phyloP scores from a whole-genome alignment of 2,113 vertebrate species.

The Pterophyllum scalare region DNA sequence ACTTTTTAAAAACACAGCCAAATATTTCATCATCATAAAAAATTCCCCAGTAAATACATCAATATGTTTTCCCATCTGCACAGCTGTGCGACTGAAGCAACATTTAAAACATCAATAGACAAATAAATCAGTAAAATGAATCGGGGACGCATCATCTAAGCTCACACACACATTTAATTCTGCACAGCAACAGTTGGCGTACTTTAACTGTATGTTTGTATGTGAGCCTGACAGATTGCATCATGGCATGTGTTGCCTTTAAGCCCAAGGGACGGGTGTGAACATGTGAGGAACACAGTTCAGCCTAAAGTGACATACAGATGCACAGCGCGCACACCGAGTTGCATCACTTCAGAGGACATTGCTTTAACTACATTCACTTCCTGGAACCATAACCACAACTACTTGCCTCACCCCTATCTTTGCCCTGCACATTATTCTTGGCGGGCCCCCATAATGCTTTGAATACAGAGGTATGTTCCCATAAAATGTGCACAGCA shows the following conservation, averaged over 20 bases:
- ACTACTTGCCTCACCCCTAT: neutral
- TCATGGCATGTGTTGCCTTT: slow-evolving; percentile 52
- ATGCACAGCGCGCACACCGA: neutral
- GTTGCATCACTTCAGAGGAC: neutral
- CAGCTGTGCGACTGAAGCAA: slow-evolving; percentile 65
- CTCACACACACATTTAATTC: slow-evolving; percentile 33
- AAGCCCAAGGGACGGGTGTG: slow-evolving; percentile 65
- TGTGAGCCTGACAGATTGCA: slow-evolving; percentile 56
- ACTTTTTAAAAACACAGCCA: slow-evolving; percentile 43
- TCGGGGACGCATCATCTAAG: slow-evolving; percentile 34
- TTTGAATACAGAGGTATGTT: neutral
- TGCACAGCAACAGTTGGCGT: slow-evolving; percentile 45
- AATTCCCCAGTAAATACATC: slow-evolving; percentile 62
- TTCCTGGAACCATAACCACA: neutral
- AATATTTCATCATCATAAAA: slow-evolving; percentile 61
- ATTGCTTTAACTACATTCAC: neutral
- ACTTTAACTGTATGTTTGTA: slow-evolving; percentile 40
- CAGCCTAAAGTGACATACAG: slow-evolving; percentile 42
- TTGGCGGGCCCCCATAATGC: neutral
- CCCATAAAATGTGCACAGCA: neutral
- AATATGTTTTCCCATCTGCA: slow-evolving; percentile 73
- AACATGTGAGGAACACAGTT: slow-evolving; percentile 52
- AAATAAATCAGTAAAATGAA: slow-evolving; percentile 64
- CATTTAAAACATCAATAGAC: slow-evolving; percentile 67
- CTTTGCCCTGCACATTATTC: neutral